A percentile compares a stretch with the other conserved stretches of the same genome.
Conservation (phyloP, 2,888 invertebrate species). For the Plusia festucae region DNA sequence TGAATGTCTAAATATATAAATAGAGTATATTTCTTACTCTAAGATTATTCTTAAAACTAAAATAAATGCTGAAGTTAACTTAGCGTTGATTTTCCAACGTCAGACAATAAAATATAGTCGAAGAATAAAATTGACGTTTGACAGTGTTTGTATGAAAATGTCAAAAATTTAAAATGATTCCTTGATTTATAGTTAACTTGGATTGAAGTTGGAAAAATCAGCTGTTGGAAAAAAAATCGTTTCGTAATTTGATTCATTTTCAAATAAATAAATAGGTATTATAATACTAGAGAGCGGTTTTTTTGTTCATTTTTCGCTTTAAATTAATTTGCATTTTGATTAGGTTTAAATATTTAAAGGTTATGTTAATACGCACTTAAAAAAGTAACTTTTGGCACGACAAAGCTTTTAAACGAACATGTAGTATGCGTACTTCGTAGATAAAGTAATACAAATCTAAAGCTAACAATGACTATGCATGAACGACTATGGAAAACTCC, state of each 20-base stretch:
- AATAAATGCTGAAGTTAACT: slow-evolving; percentile 60
- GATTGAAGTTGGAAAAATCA: no score
- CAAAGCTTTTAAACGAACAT: slow-evolving; percentile 67
- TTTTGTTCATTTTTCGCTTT: slow-evolving; percentile 54
- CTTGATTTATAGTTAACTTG: no score
- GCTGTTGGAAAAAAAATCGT: no score
- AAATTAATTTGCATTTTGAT: slow-evolving; percentile 51
- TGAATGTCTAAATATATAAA: slow-evolving; percentile 33
- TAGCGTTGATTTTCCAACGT: no score
- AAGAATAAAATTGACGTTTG: no score
- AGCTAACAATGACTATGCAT: slow-evolving; percentile 82
- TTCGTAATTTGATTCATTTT: slow-evolving; percentile 34
- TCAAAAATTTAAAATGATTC: no score
- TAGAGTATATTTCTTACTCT: slow-evolving; percentile 32
- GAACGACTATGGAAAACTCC: slow-evolving; percentile 70
- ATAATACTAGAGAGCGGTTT: slow-evolving; percentile 77
- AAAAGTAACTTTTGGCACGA: slow-evolving; percentile 66
- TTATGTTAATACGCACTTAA: slow-evolving; percentile 57
- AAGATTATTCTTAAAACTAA: slow-evolving; percentile 50
- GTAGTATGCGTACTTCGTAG: slow-evolving; percentile 57
- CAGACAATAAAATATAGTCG: no score
- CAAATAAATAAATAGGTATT: slow-evolving; percentile 76
- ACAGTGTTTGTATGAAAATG: no score
- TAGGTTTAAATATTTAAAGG: slow-evolving; percentile 33
- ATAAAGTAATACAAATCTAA: slow-evolving; percentile 72